Evolutionary conservation across 2,888 invertebrate species (phyloP).

Genomic region (Leptopilina syphax): DNA sequence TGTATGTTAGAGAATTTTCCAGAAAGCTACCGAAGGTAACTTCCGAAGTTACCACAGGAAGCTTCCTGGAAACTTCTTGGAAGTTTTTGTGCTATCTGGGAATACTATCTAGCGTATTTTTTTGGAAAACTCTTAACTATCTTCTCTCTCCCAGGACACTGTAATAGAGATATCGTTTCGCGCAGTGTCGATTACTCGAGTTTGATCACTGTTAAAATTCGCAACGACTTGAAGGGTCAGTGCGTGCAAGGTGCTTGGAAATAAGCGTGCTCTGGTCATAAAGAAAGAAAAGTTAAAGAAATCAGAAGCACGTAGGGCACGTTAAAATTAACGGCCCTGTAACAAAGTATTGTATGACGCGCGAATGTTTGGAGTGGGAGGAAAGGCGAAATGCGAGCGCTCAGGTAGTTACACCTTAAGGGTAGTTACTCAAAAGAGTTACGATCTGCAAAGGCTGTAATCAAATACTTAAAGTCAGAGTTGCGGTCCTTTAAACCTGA

Average conservation of each 20-base stretch:
- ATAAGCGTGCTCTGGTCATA: conserved; percentile 52
- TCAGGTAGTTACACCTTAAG: conserved; percentile 60
- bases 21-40: too few species aligned
- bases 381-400: conserved; percentile 59
- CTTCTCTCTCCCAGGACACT: too few species aligned
- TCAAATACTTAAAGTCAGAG: conserved; percentile 71
- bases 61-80: too few species aligned
- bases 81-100: too few species aligned
- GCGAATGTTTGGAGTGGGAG: conserved; percentile 50
- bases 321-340: conserved; percentile 76
- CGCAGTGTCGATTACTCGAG: background rate
- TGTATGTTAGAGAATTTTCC: too few species aligned
- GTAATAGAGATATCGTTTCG: background rate
- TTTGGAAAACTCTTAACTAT: too few species aligned
- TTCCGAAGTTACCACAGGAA: too few species aligned
- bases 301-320: conserved; percentile 73
- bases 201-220: conserved; percentile 32
- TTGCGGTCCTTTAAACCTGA: conserved; percentile 59
- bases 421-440: conserved; percentile 67
- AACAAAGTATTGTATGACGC: conserved; percentile 73
- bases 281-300: conserved; percentile 68
- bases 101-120: too few species aligned
- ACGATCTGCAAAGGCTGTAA: conserved; percentile 68
- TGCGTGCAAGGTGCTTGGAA: conserved; percentile 21
- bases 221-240: conserved; percentile 29